Base-by-base conservation (phyloP, 2,888 invertebrate genomes). In the Syrista parreyssii region DNA sequence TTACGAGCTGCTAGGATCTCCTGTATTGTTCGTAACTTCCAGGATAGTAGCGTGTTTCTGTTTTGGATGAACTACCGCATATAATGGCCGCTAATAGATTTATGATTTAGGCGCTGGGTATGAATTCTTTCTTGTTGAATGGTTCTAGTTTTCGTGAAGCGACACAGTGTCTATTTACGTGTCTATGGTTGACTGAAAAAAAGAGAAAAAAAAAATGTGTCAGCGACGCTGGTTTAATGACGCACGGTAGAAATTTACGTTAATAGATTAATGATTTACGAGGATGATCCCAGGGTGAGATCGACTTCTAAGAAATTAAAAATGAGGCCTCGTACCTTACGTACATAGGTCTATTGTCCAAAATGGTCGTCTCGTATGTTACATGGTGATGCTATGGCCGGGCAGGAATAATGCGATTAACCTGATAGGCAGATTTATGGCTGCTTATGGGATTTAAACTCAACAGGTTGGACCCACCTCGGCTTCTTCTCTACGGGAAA, bases 391-490 rank as follows among this genome's bases (percentile, higher is more conserved):
- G 55, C 23, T 23, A 55, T 55, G 23, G 23, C 55, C 55, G 9
- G 23, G 2, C 55, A 23, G 78, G 80, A 87, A 86, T 88, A 88
- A 88, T 88, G 87, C 87, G 88, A 86, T 88, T 88, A 88, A 82
- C 81, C 77, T 82, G 85, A 85, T 85, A 82, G 84, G 85, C 84
- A 86, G 87, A 88, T 88, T 88, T 88, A 87, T 85, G 82, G 79
- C 85, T 82, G 83, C 87, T 88, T 86, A 86, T 82, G 84, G 85
- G 87, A 88, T 88, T 88, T 86, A 86, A 88, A 88, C 88, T 88
- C 88, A 89, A 89, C 88, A 88, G 87, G 88, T 89, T 85, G 84
- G 78, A 78, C 73, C 33, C 73, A 31, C 71, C 55, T 55, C 55
- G 23, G 36, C 36, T 36, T 36, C 36, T 11, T 36, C 12, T 11